Conservation (phyloP, 2,888 invertebrate genomes). For the Pediacus dermestoides region DNA sequence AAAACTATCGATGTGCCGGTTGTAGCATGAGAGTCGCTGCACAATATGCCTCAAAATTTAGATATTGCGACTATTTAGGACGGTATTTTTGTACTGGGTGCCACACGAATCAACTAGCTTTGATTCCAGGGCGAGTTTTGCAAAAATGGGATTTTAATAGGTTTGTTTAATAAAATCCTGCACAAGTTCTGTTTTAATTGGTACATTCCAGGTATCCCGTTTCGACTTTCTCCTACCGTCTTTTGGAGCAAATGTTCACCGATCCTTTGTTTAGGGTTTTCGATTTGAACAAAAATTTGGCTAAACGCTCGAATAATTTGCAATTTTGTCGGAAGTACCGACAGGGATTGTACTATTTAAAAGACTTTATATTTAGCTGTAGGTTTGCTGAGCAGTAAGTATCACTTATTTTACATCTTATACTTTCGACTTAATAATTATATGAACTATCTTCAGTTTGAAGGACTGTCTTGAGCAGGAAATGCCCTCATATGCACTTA, state of each 20-base stretch:
- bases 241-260: slow-evolving; percentile 70
- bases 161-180: slow-evolving; percentile 38
- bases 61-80: slow-evolving; percentile 80
- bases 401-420: background rate
- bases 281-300: slow-evolving; percentile 66
- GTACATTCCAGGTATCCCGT: slow-evolving; percentile 66
- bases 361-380: slow-evolving; percentile 68
- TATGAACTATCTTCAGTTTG: slow-evolving; percentile 52
- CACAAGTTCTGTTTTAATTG: slow-evolving; percentile 3
- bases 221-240: slow-evolving; percentile 72
- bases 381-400: slow-evolving; percentile 62
- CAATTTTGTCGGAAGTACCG: slow-evolving; percentile 60
- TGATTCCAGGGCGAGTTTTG: slow-evolving; percentile 67
- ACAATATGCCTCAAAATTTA: slow-evolving; percentile 68
- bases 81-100: slow-evolving; percentile 85
- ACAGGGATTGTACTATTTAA: slow-evolving; percentile 64
- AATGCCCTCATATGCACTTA: slow-evolving; percentile 55
- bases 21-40: slow-evolving; percentile 77
- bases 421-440: slow-evolving; percentile 4
- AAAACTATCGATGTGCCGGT: slow-evolving; percentile 78
- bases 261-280: slow-evolving; percentile 76
- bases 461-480: slow-evolving; percentile 57
- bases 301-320: slow-evolving; percentile 60
- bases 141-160: slow-evolving; percentile 63
- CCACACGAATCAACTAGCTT: slow-evolving; percentile 70